Evolutionary conservation across 2,797 vertebrate genomes (phyloP), one percentile per base, ranked within the genome.

Genomic region (Diplodus sargus): DNA sequence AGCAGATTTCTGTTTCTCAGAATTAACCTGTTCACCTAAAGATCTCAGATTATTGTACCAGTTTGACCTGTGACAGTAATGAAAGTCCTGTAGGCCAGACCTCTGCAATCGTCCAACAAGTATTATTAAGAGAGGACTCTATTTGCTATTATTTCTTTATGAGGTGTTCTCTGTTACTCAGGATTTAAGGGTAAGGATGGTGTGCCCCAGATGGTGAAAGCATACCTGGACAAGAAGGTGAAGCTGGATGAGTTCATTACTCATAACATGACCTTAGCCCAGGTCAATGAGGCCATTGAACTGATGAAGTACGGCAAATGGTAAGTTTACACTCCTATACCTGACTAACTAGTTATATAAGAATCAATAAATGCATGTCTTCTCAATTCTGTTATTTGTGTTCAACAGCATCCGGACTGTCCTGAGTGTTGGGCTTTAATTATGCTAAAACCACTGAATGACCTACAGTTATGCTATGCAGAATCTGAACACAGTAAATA

Each of bases 241-340:
- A 95, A 93, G 90, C 78, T 98, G 87, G 96, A 97, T 64, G 95
- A 96, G 76, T 95, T 97, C 85, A 96, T 98, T 87, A 97, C 96
- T 8, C 96, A 98, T 74, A 95, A 88, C 10, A 94, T 98, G 92
- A 87, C 86, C 60, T 91, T 97, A 78, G 83, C 87, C 17, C 90
- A 95, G 67, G 91, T 98, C 90, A 97, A 96, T 5, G 94, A 98
- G 20, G 96, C 95, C 52, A 94, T 97, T 86, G 95, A 97, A 14
- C 92, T 98, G 82, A 94, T 99, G 90, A 95, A 94, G 70, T 79
- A 88, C 3, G 95, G 96, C 3, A 81, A 95, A 91, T 96, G 97
- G 96, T 97, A 90, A 77, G 67, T 83, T 34, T 17, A 28, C 18
- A 14, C n/a, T 70, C 4, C 3, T 5, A 25, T 15, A 42, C 4